A percentile compares a stretch with the other conserved stretches of the same genome.
Conservation (phyloP, 2,888 invertebrate species). For the Ptychoptera contaminata region DNA sequence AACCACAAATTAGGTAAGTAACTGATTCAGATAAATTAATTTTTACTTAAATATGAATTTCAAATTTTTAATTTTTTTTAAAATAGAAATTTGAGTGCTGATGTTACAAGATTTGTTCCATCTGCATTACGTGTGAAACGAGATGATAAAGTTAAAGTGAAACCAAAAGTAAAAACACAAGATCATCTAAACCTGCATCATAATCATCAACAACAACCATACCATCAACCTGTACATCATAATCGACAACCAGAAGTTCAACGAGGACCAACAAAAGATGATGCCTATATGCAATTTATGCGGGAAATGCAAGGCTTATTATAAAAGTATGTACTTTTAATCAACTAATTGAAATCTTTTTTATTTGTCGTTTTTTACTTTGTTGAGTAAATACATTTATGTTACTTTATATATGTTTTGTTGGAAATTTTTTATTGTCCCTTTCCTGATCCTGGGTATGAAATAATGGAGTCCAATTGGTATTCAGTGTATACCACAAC, state of each 20-base stretch:
- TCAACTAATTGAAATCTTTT: too few species aligned
- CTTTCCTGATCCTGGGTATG: too few species aligned
- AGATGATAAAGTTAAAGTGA: slow-evolving; percentile 52
- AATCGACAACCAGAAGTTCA: slow-evolving; percentile 29
- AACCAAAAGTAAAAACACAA: slow-evolving; percentile 35
- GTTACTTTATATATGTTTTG: too few species aligned
- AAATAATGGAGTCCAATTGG: too few species aligned
- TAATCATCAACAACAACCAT: slow-evolving; percentile 33
- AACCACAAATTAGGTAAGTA: slow-evolving; percentile 72
- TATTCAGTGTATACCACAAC: too few species aligned
- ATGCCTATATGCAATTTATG: slow-evolving; percentile 98
- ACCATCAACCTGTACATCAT: slow-evolving; percentile 23
- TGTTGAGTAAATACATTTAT: too few species aligned
- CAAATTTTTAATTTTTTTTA: slow-evolving; percentile 2
- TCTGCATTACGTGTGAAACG: slow-evolving; percentile 83
- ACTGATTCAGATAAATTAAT: not conserved
- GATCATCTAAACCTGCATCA: slow-evolving; percentile 19
- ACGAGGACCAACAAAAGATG: slow-evolving; percentile 67
- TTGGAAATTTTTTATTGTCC: too few species aligned
- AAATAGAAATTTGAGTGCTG: slow-evolving; percentile 62
- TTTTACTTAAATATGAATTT: not conserved
- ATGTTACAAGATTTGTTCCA: slow-evolving; percentile 90
- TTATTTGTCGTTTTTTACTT: too few species aligned
- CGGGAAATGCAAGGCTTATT: slow-evolving; percentile 92
- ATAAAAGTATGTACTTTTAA: slow-evolving; percentile 26